A percentile compares a stretch with the other conserved stretches of the same genome.
Conservation (phyloP, 2,113 vertebrate genomes). For the Pachyramphus minor region DNA sequence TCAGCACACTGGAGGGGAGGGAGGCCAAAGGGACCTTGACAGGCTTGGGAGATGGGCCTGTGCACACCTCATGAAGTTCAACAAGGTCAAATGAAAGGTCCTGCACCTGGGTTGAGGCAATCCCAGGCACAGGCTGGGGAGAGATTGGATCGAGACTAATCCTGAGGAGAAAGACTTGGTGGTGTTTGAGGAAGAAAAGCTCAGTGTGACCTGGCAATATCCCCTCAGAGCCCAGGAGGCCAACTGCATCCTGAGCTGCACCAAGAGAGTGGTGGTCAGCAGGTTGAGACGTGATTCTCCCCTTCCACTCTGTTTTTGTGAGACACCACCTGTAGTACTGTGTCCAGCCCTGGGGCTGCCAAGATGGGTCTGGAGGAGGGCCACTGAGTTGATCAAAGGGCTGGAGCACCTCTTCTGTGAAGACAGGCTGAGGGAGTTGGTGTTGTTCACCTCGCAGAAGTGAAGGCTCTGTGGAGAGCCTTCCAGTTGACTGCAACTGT, state of each 20-base stretch:
- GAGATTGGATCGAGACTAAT: neutral
- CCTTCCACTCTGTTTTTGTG: neutral
- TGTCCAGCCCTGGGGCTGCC: neutral
- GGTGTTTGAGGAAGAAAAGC: neutral
- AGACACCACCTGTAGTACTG: neutral
- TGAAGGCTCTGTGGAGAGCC: neutral
- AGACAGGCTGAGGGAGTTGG: neutral
- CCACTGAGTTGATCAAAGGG: neutral
- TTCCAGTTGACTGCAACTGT: neutral
- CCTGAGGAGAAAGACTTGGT: neutral
- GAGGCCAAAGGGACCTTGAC: neutral
- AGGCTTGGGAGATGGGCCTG: neutral
- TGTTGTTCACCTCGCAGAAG: neutral
- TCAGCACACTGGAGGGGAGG: neutral
- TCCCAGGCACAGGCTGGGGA: neutral
- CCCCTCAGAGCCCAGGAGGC: neutral
- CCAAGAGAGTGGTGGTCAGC: neutral
- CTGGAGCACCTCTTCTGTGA: neutral
- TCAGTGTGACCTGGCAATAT: too few species aligned
- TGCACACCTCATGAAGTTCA: neutral
- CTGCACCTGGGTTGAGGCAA: too few species aligned
- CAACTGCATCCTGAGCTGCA: neutral
- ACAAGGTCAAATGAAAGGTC: too few species aligned
- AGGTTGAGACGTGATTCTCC: accelerated
- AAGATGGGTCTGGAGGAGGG: neutral